phyloP scores from a whole-genome alignment of 2,797 vertebrate species.

The Trematomus bernacchii region DNA sequence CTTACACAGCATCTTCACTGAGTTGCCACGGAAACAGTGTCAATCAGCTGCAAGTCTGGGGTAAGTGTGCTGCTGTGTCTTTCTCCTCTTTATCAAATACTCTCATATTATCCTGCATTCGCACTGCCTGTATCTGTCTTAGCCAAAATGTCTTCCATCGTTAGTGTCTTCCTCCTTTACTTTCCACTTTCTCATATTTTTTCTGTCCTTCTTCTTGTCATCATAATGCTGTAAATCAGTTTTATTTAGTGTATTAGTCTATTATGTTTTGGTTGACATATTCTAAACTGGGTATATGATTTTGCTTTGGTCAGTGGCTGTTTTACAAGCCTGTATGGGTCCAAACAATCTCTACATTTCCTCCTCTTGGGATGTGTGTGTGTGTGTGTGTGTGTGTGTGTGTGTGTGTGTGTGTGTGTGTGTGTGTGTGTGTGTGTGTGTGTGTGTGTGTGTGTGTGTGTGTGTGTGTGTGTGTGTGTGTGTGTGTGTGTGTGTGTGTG shows the following conservation, averaged over 20 bases:
- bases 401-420: no score
- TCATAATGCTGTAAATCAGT: not conserved
- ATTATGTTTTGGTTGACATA: not conserved
- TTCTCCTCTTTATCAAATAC: slow-evolving; percentile 8
- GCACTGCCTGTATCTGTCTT: not conserved
- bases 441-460: no score
- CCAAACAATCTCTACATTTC: not conserved
- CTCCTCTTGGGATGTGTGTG: not conserved
- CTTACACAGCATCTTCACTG: slow-evolving; percentile 65
- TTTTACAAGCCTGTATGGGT: slow-evolving; percentile 18
- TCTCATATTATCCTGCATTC: not conserved
- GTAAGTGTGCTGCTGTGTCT: slow-evolving; percentile 65
- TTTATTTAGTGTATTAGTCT: not conserved
- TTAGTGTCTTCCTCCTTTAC: not conserved
- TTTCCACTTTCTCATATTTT: not conserved
- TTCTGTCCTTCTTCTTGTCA: not conserved
- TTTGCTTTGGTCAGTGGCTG: slow-evolving; percentile 11
- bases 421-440: no score
- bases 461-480: no score
- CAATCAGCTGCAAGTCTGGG: slow-evolving; percentile 70
- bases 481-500: no score
- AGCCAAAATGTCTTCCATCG: not conserved
- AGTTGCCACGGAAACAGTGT: slow-evolving; percentile 78
- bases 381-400: no score
- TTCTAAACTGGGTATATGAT: slow-evolving; percentile 3